Evolutionary conservation across 2,888 invertebrate species (phyloP).

Genomic region (Oconnorella tubifera): DNA sequence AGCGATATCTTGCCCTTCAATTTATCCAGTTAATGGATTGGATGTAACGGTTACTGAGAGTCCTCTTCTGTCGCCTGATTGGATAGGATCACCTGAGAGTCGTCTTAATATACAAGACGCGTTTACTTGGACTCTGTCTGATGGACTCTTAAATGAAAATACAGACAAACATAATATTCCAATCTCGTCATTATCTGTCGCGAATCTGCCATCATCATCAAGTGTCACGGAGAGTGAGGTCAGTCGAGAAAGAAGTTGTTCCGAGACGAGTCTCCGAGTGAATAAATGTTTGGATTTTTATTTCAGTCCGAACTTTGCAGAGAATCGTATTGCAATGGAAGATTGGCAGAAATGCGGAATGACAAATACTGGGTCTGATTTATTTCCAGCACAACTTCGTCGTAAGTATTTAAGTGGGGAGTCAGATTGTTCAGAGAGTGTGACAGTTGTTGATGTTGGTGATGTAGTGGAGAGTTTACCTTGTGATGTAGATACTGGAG

Average conservation of each 20-base stretch:
- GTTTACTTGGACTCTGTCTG: not conserved
- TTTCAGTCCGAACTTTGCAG: not conserved
- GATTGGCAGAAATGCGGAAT: slow-evolving; percentile 10
- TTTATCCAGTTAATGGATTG: not conserved
- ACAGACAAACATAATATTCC: too few species aligned
- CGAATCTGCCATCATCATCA: not conserved
- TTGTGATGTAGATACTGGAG: too few species aligned
- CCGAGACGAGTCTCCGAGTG: too few species aligned
- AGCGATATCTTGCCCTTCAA: not conserved
- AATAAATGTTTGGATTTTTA: not conserved
- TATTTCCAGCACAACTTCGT: slow-evolving; percentile 9
- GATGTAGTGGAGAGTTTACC: too few species aligned
- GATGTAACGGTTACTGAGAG: not conserved
- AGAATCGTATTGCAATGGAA: too few species aligned
- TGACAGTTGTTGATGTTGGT: too few species aligned
- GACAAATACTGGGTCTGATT: slow-evolving; percentile 11
- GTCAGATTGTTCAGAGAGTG: too few species aligned
- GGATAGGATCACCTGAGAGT: not conserved
- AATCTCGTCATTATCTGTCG: too few species aligned
- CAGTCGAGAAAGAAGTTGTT: too few species aligned
- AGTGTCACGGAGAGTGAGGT: not conserved
- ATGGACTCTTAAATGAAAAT: too few species aligned
- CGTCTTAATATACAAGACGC: too few species aligned
- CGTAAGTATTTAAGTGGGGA: not conserved
- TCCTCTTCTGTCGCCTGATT: not conserved